Percentiles rank a stretch among this genome's conserved stretches.
phyloP scores from a whole-genome alignment of 1,140 invertebrate genomes.

The Drosophila nikananu region DNA sequence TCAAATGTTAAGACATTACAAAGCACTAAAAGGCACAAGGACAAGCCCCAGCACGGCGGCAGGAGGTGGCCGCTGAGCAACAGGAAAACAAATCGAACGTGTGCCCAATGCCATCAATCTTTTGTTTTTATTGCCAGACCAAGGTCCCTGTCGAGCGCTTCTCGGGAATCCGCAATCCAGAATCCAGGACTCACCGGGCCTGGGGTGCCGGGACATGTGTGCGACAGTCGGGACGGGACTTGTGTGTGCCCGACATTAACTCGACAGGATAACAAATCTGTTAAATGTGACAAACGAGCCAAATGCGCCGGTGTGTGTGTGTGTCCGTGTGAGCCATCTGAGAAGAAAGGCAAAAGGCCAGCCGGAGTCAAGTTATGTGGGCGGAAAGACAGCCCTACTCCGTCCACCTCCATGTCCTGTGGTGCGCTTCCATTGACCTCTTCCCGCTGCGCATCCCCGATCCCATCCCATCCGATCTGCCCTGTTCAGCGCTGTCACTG shows the following conservation, averaged over 20 bases:
- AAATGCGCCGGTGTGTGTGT: constrained; percentile 23
- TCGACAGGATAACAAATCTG: constrained; percentile 85
- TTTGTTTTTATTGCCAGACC: constrained; percentile 80
- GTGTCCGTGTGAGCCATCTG: constrained; percentile 59
- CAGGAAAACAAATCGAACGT: constrained; percentile 84
- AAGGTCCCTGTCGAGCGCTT: constrained; percentile 66
- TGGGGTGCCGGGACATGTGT: constrained; percentile 34
- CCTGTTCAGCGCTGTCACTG: constrained; percentile 42
- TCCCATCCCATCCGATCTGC: constrained; percentile 22
- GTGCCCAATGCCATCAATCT: constrained; percentile 84
- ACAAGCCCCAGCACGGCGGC: constrained; percentile 28
- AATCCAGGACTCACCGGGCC: constrained; percentile 26
- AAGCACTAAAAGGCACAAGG: constrained; percentile 79
- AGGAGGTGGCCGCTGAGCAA: constrained; percentile 53
- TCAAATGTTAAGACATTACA: constrained; percentile 84
- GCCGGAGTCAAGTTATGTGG: constrained; percentile 66
- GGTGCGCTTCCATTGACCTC: constrained; percentile 77
- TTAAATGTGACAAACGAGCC: constrained; percentile 85
- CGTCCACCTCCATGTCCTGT: constrained; percentile 21
- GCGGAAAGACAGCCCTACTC: constrained; percentile 23
- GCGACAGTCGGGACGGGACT: constrained; percentile 37
- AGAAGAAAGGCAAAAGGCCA: constrained; percentile 47
- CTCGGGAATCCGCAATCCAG: constrained; percentile 56
- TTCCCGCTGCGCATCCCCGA: constrained; percentile 39
- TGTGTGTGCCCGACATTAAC: constrained; percentile 82